Evolutionary conservation across 1,140 invertebrate species (phyloP).

Genomic region (Teleopsis dalmanni): DNA sequence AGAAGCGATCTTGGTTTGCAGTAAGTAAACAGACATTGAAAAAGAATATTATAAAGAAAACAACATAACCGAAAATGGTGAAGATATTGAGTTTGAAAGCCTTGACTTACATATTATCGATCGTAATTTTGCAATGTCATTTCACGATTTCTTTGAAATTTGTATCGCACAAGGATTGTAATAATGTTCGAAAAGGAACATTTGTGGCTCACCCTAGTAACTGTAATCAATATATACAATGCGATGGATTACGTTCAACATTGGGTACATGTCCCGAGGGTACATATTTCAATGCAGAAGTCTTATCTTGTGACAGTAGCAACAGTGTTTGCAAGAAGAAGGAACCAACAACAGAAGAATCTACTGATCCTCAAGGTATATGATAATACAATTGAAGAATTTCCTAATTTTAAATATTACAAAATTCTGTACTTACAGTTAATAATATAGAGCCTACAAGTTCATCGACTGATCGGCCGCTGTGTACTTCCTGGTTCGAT

Average conservation of each 20-base stretch:
- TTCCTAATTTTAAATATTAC: too few species aligned
- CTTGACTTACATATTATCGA: too few species aligned
- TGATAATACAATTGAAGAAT: background rate
- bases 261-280: constrained; percentile 7
- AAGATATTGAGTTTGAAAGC: too few species aligned
- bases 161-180: constrained; percentile 10
- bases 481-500: background rate
- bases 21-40: too few species aligned
- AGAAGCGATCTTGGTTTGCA: too few species aligned
- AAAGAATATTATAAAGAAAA: too few species aligned
- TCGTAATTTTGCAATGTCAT: too few species aligned
- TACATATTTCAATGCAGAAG: constrained; percentile 5
- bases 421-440: background rate
- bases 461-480: background rate
- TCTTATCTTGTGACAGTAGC: constrained; percentile 9
- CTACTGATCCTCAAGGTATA: background rate
- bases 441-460: background rate
- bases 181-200: background rate
- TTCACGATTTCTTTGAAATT: too few species aligned
- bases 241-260: constrained; percentile 10
- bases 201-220: constrained; percentile 8
- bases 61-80: too few species aligned
- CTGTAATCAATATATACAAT: constrained; percentile 10
- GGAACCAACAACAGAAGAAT: background rate
- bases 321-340: background rate